These are phyloP conservation scores for Dipus sagitta DNA, from an alignment of 2,797 vertebrate species.

Conservation along the genomic window DNA sequence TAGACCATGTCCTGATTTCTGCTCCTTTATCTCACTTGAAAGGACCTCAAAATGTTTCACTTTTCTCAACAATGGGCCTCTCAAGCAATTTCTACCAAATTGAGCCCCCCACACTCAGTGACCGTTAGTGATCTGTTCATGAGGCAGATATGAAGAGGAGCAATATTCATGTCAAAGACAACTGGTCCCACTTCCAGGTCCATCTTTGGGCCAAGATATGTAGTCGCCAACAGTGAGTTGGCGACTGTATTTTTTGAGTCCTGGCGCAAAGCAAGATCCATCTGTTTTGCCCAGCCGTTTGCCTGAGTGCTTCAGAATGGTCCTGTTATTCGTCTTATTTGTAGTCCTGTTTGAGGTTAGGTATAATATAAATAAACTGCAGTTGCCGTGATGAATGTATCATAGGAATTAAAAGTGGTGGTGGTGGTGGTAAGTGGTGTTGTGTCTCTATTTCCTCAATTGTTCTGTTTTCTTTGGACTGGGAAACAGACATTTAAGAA, in stretches of 20 bases:
- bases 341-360: constrained; percentile 79
- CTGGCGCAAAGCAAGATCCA: constrained; percentile 84
- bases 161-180: constrained; percentile 81
- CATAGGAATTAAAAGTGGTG: constrained; percentile 71
- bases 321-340: constrained; percentile 83
- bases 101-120: constrained; percentile 29
- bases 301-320: constrained; percentile 81
- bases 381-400: constrained; percentile 66
- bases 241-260: constrained; percentile 82
- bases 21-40: constrained; percentile 7
- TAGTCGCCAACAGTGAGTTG: constrained; percentile 84
- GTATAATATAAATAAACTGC: constrained; percentile 76
- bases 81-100: constrained; percentile 31
- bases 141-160: constrained; percentile 76
- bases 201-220: constrained; percentile 83
- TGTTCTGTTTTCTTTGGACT: constrained; percentile 76
- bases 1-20: constrained; percentile 30
- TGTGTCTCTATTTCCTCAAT: constrained; percentile 74
- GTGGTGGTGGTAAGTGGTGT: constrained; percentile 64
- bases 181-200: constrained; percentile 82
- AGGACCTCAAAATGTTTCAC: constrained; percentile 55
- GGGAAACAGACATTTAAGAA: constrained; percentile 82
- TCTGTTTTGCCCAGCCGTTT: constrained; percentile 85
- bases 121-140: constrained; percentile 79
- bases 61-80: constrained; percentile 56